These are phyloP conservation scores for Agrochola lychnidis DNA, from an alignment of 2,888 invertebrate genomes.

Conservation along the genomic window DNA sequence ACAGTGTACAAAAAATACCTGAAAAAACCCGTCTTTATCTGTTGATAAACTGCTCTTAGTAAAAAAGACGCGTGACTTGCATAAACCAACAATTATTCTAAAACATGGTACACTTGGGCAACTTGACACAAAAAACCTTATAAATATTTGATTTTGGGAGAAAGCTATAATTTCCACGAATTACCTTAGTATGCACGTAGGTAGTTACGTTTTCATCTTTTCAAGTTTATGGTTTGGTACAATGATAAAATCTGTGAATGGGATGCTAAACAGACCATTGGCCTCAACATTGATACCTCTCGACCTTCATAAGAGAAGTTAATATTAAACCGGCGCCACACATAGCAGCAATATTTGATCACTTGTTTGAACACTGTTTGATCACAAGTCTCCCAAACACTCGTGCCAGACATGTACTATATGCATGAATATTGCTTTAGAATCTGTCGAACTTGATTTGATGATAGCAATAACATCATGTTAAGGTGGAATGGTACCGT, in stretches of 20 bases:
- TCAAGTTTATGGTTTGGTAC: slow-evolving; percentile 14
- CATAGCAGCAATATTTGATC: no score
- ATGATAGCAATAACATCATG: neutral
- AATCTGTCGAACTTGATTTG: neutral
- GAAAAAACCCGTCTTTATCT: neutral
- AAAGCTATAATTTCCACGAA: neutral
- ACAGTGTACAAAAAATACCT: slow-evolving; percentile 14
- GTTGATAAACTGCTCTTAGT: slow-evolving; percentile 6
- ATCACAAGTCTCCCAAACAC: no score
- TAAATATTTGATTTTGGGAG: neutral
- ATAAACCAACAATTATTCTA: slow-evolving; percentile 6
- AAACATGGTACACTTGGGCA: neutral
- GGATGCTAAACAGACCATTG: slow-evolving; percentile 25
- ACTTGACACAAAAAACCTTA: slow-evolving; percentile 1
- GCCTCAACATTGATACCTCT: slow-evolving; percentile 15
- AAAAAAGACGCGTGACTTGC: slow-evolving; percentile 2
- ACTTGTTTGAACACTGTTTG: no score
- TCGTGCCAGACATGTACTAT: no score
- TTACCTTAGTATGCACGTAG: neutral
- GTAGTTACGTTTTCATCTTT: neutral
- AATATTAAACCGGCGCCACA: no score
- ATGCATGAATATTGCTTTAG: no score
- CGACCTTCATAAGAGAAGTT: neutral
- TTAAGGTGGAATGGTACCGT: neutral
- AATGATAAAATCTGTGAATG: slow-evolving; percentile 5